phyloP scores from a whole-genome alignment of 2,888 invertebrate genomes.

The Plebejus anna region DNA sequence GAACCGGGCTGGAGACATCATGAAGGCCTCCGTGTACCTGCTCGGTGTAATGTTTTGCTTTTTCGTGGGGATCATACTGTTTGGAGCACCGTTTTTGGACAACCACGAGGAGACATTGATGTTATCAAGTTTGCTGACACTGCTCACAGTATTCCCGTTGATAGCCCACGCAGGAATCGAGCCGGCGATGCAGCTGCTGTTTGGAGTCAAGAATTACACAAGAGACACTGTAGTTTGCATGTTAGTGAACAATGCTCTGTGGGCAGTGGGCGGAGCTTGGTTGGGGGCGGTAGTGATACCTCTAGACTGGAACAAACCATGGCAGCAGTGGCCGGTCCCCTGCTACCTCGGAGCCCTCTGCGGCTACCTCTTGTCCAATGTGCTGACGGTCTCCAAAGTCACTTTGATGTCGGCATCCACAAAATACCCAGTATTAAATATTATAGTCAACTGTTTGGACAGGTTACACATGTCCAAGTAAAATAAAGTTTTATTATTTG shows the following conservation, averaged over 20 bases:
- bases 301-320: slow-evolving; percentile 93
- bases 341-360: slow-evolving; percentile 84
- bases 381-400: slow-evolving; percentile 72
- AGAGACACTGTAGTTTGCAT: slow-evolving; percentile 77
- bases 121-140: slow-evolving; percentile 81
- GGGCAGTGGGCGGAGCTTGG: slow-evolving; percentile 89
- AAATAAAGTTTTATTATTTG: slow-evolving; percentile 30
- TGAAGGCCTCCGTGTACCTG: slow-evolving; percentile 72
- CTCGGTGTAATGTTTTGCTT: slow-evolving; percentile 72
- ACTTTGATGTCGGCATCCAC: slow-evolving; percentile 56
- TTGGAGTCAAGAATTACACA: slow-evolving; percentile 70
- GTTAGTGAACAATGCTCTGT: slow-evolving; percentile 77
- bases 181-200: slow-evolving; percentile 73
- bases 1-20: slow-evolving; percentile 66
- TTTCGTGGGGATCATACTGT: slow-evolving; percentile 81
- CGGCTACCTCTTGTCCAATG: slow-evolving; percentile 80
- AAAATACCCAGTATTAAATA: slow-evolving; percentile 59
- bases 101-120: slow-evolving; percentile 84
- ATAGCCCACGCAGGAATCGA: slow-evolving; percentile 82
- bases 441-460: slow-evolving; percentile 55
- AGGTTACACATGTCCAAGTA: slow-evolving; percentile 54
- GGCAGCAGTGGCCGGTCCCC: slow-evolving; percentile 91
- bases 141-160: slow-evolving; percentile 82
- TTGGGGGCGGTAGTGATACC: slow-evolving; percentile 91
- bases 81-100: slow-evolving; percentile 83